Evolutionary conservation across 2,797 vertebrate species (phyloP).

Genomic region (Eurystomus glaucurus): DNA sequence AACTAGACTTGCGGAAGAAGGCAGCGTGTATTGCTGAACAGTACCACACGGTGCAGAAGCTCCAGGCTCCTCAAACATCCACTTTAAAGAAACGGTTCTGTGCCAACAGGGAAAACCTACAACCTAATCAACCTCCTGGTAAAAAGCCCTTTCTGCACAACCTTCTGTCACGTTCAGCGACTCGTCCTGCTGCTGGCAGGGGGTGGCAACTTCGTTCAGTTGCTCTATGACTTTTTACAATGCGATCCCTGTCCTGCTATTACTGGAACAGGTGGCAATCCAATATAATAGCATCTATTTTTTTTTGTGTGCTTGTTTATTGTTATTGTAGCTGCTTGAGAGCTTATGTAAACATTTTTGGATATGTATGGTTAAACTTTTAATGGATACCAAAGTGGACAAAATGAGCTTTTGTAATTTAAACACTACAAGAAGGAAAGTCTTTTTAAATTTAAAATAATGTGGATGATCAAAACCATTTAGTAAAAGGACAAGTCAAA

Average conservation of each 20-base stretch:
- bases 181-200: slow-evolving; percentile 69
- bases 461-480: slow-evolving; percentile 1
- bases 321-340: slow-evolving; percentile 52
- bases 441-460: slow-evolving; percentile 47
- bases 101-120: slow-evolving; percentile 88
- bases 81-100: slow-evolving; percentile 89
- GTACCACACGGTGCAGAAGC: slow-evolving; percentile 82
- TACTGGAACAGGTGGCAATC: slow-evolving; percentile 15
- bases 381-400: slow-evolving; percentile 60
- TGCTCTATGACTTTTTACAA: slow-evolving; percentile 50
- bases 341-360: slow-evolving; percentile 47
- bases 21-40: slow-evolving; percentile 88
- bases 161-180: slow-evolving; percentile 80
- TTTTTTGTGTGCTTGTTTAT: slow-evolving; percentile 51
- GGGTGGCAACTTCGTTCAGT: slow-evolving; percentile 74
- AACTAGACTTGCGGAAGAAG: slow-evolving; percentile 92
- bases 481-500: slow-evolving; percentile 20
- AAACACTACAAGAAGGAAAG: slow-evolving; percentile 1
- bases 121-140: slow-evolving; percentile 84
- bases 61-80: slow-evolving; percentile 76
- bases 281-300: slow-evolving; percentile 38
- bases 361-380: slow-evolving; percentile 43
- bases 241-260: background rate
- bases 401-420: slow-evolving; percentile 30
- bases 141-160: slow-evolving; percentile 88